A percentile compares a stretch with the other conserved stretches of the same genome.
Evolutionary conservation across 1,140 invertebrate species (phyloP).

Genomic region (Dryas iulia): DNA sequence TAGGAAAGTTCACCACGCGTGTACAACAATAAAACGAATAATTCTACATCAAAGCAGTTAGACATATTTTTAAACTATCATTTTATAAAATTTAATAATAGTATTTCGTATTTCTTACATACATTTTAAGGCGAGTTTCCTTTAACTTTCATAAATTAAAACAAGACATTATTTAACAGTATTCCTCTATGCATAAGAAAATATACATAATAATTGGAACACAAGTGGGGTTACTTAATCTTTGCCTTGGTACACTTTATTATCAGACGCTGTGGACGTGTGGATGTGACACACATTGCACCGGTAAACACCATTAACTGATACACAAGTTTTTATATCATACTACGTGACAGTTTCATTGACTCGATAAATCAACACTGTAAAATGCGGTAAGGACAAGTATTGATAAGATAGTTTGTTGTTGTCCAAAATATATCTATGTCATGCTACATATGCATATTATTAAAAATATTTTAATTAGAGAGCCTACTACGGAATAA

Average conservation of each 20-base stretch:
- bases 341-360: slow-evolving; percentile 7
- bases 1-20: too few relatives aligned
- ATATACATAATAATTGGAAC: slow-evolving; percentile 13
- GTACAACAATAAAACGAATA: too few relatives aligned
- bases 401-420: slow-evolving; percentile 6
- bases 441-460: neutral
- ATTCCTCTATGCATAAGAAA: neutral
- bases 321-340: slow-evolving; percentile 38
- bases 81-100: too few relatives aligned
- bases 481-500: neutral
- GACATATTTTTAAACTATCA: too few relatives aligned
- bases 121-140: too few relatives aligned
- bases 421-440: neutral
- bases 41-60: too few relatives aligned
- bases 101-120: too few relatives aligned
- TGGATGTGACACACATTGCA: slow-evolving; percentile 50
- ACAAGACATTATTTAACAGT: too few relatives aligned
- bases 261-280: slow-evolving; percentile 63
- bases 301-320: slow-evolving; percentile 57
- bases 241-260: slow-evolving; percentile 72
- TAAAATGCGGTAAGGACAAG: neutral
- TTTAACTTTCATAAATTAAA: too few relatives aligned
- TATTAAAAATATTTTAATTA: too few relatives aligned
- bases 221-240: slow-evolving; percentile 54
- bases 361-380: neutral